Conservation (phyloP, 2,113 vertebrate species). For the Peromyscus polionotus region DNA sequence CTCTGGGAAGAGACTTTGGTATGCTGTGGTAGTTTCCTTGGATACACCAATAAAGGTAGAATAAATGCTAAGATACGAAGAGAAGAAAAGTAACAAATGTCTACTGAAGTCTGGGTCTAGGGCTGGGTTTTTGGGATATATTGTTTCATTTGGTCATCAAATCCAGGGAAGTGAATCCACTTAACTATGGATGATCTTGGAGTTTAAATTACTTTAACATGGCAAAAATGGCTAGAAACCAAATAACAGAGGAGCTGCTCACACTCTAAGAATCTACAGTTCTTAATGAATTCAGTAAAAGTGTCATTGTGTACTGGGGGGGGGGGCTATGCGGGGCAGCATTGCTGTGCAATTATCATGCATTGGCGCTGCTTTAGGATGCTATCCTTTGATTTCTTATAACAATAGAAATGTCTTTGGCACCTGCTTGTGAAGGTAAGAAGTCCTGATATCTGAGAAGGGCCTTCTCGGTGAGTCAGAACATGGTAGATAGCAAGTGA, state of each 20-base stretch:
- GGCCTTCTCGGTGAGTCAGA: not conserved
- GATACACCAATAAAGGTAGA: constrained; percentile 57
- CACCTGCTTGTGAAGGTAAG: not conserved
- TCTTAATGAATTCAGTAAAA: not conserved
- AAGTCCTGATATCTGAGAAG: not conserved
- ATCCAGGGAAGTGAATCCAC: not conserved
- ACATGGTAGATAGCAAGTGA: not conserved
- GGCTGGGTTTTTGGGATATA: not conserved
- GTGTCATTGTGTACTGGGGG: not conserved
- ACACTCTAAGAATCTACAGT: not conserved
- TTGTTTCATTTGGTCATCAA: not conserved
- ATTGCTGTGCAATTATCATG: not conserved
- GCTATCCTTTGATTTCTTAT: not conserved
- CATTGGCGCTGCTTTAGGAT: not conserved
- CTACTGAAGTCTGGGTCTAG: not conserved
- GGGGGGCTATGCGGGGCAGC: not conserved
- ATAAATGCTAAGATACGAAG: not conserved
- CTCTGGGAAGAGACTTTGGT: constrained; percentile 26
- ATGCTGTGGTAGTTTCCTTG: constrained; percentile 48
- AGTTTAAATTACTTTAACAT: not conserved
- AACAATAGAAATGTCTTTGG: not conserved
- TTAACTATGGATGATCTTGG: not conserved
- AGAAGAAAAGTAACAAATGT: not conserved
- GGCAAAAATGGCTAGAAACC: not conserved
- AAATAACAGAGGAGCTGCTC: not conserved